Evolutionary conservation across 1,140 invertebrate species (phyloP).

Genomic region (Neodiprion pinetum): DNA sequence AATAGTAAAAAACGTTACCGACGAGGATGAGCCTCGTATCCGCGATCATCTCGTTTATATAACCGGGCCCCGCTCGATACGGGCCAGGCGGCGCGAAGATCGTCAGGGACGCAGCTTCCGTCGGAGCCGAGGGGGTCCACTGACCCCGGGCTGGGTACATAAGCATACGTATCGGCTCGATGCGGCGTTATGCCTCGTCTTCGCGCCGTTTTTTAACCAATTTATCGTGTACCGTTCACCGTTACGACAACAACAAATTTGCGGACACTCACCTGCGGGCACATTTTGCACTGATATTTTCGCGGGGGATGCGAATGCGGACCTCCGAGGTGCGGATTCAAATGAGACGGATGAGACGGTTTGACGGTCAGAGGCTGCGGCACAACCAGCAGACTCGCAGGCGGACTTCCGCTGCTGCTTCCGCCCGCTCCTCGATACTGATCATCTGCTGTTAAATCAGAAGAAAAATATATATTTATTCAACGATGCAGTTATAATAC

Average conservation of each 20-base stretch:
- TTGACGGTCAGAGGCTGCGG: constrained; percentile 87
- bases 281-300: constrained; percentile 99
- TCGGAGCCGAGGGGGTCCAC: background rate
- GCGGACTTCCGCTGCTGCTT: constrained; percentile 61
- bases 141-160: background rate
- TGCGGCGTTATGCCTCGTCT: background rate
- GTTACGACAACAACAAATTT: no score
- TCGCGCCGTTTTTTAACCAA: background rate
- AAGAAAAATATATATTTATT: background rate
- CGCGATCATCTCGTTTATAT: background rate
- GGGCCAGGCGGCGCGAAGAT: no score
- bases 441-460: constrained; percentile 55
- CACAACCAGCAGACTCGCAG: constrained; percentile 78
- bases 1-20: background rate
- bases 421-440: constrained; percentile 63
- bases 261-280: constrained; percentile 85
- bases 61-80: background rate
- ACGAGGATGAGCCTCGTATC: background rate
- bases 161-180: background rate
- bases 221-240: no score
- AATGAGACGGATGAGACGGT: constrained; percentile 57
- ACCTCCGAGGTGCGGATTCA: constrained; percentile 58
- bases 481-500: background rate
- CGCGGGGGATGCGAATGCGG: constrained; percentile 64
- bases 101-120: background rate